Base-by-base conservation (phyloP, 2,797 vertebrate species). In the Phataginus tetradactyla region DNA sequence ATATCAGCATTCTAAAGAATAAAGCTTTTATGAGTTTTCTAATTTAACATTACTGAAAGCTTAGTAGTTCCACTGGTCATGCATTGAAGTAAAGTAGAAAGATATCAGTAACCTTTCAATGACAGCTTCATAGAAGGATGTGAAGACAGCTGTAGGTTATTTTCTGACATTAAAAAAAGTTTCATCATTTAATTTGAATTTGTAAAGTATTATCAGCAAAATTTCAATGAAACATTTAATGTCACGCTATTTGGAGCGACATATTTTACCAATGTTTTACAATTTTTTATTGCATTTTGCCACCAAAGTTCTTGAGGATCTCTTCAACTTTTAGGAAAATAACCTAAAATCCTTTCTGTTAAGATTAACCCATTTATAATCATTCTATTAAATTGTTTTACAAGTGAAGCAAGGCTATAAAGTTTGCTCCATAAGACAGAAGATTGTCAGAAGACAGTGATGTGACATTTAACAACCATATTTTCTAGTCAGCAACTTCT, bases 21-120 rank as follows among this genome's bases (percentile, higher is more conserved):
- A 97, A 69, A 94, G 32, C 18, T 96, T 98, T 94, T 97, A 96
- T 81, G 75, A 92, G 42, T 59, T 49, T 94, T 92, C 77, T 96
- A 96, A 97, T 97, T 97, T 97, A 88, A 97, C 88, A 55, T 96
- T 96, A 88, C 74, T 78, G 10, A 95, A 91, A 90, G 17, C 77
- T 42, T 64, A 95, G 69, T 88, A 53, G 75, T 74, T 97, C 75
- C 55, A 71, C 49, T 95, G 94, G 68, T 92, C 81, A 94, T 71
- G 74, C 18, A 63, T 64, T 66, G 80, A 95, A 97, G 97, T 97
- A 96, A 98, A 98, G 37, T 94, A 97, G 93, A 97, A 98, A 98
- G 72, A 93, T 97, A 94, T 94, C 53, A 53, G 85, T 98, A 89
- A 92, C 95, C 79, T 95, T 98, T 98, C 92, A 97, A 90, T 98